These are phyloP conservation scores for Geotrypetes seraphini DNA, from an alignment of 2,797 vertebrate genomes.

Conservation along the genomic window DNA sequence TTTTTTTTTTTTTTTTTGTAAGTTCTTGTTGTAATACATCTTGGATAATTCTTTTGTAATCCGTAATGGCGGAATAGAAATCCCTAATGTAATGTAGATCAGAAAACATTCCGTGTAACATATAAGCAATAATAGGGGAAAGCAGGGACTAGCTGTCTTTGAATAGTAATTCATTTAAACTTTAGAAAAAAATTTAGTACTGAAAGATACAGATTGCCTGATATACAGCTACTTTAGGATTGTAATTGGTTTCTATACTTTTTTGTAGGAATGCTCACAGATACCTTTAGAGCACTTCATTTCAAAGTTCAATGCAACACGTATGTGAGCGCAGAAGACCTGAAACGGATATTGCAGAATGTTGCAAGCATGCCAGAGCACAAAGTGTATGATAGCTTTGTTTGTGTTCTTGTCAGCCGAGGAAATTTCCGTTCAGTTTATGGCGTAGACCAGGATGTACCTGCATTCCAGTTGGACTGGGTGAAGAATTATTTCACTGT, in stretches of 20 bases:
- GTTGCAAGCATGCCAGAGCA: slow-evolving; percentile 34
- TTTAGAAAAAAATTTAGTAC: too few relatives aligned
- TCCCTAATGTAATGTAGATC: too few relatives aligned
- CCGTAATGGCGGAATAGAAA: too few relatives aligned
- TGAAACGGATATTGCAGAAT: slow-evolving; percentile 27
- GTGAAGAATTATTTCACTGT: slow-evolving; percentile 61
- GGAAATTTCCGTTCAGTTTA: slow-evolving; percentile 49
- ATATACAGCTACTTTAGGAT: too few relatives aligned
- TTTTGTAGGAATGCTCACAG: slow-evolving; percentile 52
- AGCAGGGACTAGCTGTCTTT: too few relatives aligned
- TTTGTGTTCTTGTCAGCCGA: slow-evolving; percentile 77
- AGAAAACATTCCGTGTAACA: too few relatives aligned
- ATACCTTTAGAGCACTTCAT: slow-evolving; percentile 58
- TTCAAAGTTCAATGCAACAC: slow-evolving; percentile 48
- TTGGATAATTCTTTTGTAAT: too few relatives aligned
- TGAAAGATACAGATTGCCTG: too few relatives aligned
- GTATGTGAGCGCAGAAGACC: slow-evolving; percentile 25
- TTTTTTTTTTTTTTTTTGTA: too few relatives aligned
- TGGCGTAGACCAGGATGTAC: slow-evolving; percentile 45
- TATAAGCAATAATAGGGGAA: too few relatives aligned
- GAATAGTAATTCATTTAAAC: too few relatives aligned
- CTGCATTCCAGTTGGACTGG: slow-evolving; percentile 46
- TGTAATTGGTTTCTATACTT: background rate
- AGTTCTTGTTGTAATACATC: too few relatives aligned
- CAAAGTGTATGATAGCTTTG: slow-evolving; percentile 52